Base-by-base conservation (phyloP, 1,140 invertebrate species). In the Helicorthomorpha holstii region DNA sequence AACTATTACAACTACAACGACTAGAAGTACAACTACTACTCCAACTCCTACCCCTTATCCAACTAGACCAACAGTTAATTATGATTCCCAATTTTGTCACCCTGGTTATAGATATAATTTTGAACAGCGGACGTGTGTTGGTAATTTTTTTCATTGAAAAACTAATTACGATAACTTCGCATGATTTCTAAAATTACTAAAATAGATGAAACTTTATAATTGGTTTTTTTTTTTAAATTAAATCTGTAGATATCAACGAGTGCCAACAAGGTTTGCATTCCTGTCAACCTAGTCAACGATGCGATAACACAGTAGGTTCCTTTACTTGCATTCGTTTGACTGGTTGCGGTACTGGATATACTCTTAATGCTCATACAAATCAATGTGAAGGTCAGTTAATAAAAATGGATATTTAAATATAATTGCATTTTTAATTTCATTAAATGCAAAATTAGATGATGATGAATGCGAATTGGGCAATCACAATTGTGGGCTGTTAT, bases 331-430 rank as follows among this genome's bases (percentile, higher is more conserved):
- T 88, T 16, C 64, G 86, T 41, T 81, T 82, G 25, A 75, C 83
- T 22, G 81, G 84, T 0, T 98, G 94, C 67, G 94, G 94, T 0
- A 98, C 92, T 0, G 94, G 95, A 0, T 98, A 98, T 62, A 93
- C 90, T 0, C 66, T 97, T 2, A 93, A 97, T 62, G 81, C 83
- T 4, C 76, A 80, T 10, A 85, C 82, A 2, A 82, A 87, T 51
- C 71, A 78, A 53, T 97, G 93, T 67, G 85, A 89, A 73, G 85
- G 85, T 88, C 67, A 60, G 60, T 19, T 46, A 46, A 10, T 46
- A 22, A 7, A 21, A 46, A 46, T 46, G 19, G 44, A 46, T 46
- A 46, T 25, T 25, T 10, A 41, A 12, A 41, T 41, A 12, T 12
- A 41, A 19, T 41, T 19, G 19, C 38, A 12, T 19, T 41, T 41